phyloP scores from a whole-genome alignment of 2,888 invertebrate species.

The Coleophora deauratella region DNA sequence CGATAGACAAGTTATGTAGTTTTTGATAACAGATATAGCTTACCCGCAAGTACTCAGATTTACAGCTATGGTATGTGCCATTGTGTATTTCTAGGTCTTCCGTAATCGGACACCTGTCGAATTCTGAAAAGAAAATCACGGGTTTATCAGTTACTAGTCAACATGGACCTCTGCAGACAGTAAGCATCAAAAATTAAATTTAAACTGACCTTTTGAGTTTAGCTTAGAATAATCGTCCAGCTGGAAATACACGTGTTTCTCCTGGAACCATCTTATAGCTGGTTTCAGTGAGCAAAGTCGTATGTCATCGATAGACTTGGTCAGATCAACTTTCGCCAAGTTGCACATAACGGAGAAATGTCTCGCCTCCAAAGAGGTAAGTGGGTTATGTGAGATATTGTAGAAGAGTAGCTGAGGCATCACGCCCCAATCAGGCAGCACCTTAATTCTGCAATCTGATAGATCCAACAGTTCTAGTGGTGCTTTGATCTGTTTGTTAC shows the following conservation, averaged over 20 bases:
- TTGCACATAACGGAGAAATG: conserved; percentile 77
- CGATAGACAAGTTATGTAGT: no score
- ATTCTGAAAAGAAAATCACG: conserved; percentile 48
- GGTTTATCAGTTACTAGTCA: no score
- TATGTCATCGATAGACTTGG: conserved; percentile 42
- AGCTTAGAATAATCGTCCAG: conserved; percentile 49
- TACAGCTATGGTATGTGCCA: conserved; percentile 43
- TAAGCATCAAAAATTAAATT: no score
- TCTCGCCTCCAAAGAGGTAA: conserved; percentile 55
- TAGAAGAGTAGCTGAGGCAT: conserved; percentile 73
- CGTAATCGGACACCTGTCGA: conserved; percentile 39
- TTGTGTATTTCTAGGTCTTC: conserved; percentile 35
- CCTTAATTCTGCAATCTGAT: conserved; percentile 72
- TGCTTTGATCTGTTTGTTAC: conserved; percentile 71
- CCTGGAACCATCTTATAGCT: conserved; percentile 52
- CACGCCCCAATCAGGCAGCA: conserved; percentile 75
- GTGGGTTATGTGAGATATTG: conserved; percentile 76
- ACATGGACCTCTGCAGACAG: no score
- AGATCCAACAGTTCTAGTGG: conserved; percentile 75
- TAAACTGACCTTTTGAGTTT: conserved; percentile 50
- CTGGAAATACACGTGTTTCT: conserved; percentile 40
- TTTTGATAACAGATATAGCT: not conserved
- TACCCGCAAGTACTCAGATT: conserved; percentile 45
- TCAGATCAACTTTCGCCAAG: conserved; percentile 71
- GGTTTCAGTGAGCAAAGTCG: conserved; percentile 42